Base-by-base conservation (phyloP, 2,113 vertebrate species). In the Mus spicilegus region DNA sequence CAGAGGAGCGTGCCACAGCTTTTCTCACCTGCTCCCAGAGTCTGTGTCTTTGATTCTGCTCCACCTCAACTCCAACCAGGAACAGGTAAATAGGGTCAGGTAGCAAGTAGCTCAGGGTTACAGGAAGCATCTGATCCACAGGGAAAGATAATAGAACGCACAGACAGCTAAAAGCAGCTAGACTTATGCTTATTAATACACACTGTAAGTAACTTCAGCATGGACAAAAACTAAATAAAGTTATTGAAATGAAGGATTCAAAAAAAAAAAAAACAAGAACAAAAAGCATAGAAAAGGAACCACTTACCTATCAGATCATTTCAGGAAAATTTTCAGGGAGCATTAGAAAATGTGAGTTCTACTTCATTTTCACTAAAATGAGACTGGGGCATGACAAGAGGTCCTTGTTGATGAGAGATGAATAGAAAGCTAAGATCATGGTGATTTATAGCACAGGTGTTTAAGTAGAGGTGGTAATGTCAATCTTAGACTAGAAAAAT, bases 331-430 rank as follows among this genome's bases (percentile, higher is more conserved):
- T 17, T 46, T 6, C 8, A 78, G 63, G 46, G 0, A 78, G 33
- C 0, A 0, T 33, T 56, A 26, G 20, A 49, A 51, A 89, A 73
- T 36, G 6, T 10, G 12, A 26, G 42, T 0, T 1, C 1, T 39
- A 5, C 26, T 75, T 80, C 12, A 4, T 49, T 8, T 24, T 24
- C 42, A 42, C 4, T 84, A 78, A 77, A 61, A 49, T 61, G 26
- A 91, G 33, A 7, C 9, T 65, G 28, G 4, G 4, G 19, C 20
- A 11, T 39, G 3, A 36, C 10, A 12, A 54, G 9, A 65, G 22
- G 72, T 12, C 49, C 0, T 39, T 89, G 2, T 46, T 54, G 42
- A 46, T 75, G 73, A 63, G 42, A 92, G 2, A 9, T 90, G 49
- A 93, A 69, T 7, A 2, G 28, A 49, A 80, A 75, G 19, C 5